Percentiles rank a stretch among this genome's conserved stretches.
These are phyloP conservation scores for Hydropsyche tenuis DNA, from an alignment of 1,140 invertebrate genomes.

Conservation along the genomic window DNA sequence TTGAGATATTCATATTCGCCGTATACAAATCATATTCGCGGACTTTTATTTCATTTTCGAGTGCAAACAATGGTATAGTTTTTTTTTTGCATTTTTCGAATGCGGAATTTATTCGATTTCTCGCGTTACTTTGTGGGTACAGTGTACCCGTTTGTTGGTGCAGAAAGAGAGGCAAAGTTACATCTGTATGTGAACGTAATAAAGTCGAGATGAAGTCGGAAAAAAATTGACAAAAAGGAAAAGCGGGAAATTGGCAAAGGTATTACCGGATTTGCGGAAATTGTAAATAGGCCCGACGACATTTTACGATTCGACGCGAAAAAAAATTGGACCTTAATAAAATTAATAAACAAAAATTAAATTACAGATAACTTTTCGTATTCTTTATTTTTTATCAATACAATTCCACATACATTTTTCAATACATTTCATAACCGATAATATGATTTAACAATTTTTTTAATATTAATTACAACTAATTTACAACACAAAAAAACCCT, in stretches of 20 bases:
- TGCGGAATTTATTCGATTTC: not conserved
- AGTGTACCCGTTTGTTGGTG: constrained; percentile 29
- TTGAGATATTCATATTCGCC: constrained; percentile 2
- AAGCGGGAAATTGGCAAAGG: constrained; percentile 24
- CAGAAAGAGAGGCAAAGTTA: constrained; percentile 27
- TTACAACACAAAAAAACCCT: no score
- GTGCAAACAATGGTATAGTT: not conserved
- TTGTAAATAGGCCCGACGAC: constrained; percentile 32
- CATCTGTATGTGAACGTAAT: constrained; percentile 41
- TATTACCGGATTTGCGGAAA: constrained; percentile 32
- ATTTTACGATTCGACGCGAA: constrained; percentile 7
- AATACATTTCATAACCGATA: no score
- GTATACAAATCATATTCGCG: constrained; percentile 1
- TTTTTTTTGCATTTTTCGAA: not conserved
- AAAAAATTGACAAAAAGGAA: constrained; percentile 38
- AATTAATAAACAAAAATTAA: no score
- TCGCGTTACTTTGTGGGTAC: constrained; percentile 5
- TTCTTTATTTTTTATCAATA: no score
- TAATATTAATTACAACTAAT: no score
- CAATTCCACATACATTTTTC: no score
- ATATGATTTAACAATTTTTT: no score
- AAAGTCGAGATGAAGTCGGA: constrained; percentile 47
- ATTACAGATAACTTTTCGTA: no score
- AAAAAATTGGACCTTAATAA: not conserved
- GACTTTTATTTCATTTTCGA: not conserved